These are phyloP conservation scores for Cheilinus undulatus DNA, from an alignment of 2,113 vertebrate species.

Conservation along the genomic window DNA sequence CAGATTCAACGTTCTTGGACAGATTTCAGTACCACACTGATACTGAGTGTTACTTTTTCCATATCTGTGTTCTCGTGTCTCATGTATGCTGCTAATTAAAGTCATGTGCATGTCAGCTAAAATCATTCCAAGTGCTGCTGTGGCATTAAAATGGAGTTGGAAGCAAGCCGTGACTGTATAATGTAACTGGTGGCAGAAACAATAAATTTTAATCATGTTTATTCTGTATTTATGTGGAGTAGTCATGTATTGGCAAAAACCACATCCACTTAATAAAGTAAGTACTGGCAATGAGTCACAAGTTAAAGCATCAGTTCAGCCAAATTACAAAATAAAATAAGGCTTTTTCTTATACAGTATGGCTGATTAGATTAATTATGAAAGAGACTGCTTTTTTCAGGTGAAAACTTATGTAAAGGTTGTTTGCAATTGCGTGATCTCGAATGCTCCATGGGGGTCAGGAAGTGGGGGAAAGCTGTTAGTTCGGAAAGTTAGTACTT, in stretches of 20 bases:
- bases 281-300: background rate
- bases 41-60: background rate
- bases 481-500: no score
- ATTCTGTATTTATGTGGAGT: constrained; percentile 23
- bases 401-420: no score
- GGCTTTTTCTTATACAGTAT: no score
- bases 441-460: no score
- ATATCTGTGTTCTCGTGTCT: background rate
- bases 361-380: no score
- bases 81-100: background rate
- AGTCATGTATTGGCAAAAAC: constrained; percentile 10
- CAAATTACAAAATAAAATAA: background rate
- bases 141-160: constrained; percentile 11
- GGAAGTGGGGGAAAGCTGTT: no score
- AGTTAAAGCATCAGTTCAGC: background rate
- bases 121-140: constrained; percentile 17
- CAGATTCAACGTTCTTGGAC: background rate
- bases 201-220: constrained; percentile 21
- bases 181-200: constrained; percentile 13
- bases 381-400: no score
- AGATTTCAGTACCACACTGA: background rate
- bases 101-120: constrained; percentile 4
- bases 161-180: background rate
- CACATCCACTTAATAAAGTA: background rate
- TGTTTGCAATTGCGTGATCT: no score